Evolutionary conservation across 1,140 invertebrate species (phyloP).

Genomic region (Zaprionus inermis): DNA sequence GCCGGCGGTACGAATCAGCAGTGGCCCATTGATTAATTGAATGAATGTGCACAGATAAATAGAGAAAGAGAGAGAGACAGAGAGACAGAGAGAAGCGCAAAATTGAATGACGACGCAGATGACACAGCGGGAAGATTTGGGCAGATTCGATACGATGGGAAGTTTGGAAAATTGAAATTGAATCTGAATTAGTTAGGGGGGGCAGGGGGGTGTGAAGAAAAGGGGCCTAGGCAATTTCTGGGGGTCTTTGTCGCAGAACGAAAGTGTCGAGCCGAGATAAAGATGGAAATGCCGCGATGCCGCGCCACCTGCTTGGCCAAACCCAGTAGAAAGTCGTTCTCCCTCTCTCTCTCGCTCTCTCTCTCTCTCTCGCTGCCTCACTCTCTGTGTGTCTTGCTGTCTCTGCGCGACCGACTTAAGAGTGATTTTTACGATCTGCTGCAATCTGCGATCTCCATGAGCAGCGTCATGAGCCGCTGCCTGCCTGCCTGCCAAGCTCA

Average conservation of each 20-base stretch:
- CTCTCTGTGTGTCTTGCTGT: too few relatives aligned
- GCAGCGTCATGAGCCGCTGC: constrained; percentile 56
- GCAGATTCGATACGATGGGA: constrained; percentile 13
- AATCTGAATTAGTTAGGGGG: constrained; percentile 62
- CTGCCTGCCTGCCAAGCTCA: too few relatives aligned
- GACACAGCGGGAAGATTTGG: constrained; percentile 37
- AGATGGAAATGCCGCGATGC: neutral
- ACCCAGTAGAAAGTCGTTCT: constrained; percentile 1
- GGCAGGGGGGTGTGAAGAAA: too few relatives aligned
- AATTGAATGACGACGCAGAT: constrained; percentile 40
- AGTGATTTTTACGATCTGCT: constrained; percentile 27
- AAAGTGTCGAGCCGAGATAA: constrained; percentile 18
- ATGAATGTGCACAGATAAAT: constrained; percentile 17
- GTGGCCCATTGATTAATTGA: constrained; percentile 48
- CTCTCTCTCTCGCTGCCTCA: too few relatives aligned
- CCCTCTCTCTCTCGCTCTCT: neutral
- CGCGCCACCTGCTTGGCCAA: neutral
- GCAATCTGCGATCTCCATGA: constrained; percentile 31
- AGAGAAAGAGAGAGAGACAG: neutral
- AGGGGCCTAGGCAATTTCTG: constrained; percentile 43
- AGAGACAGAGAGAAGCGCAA: constrained; percentile 15
- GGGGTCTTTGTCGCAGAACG: constrained; percentile 65
- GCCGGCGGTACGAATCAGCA: constrained; percentile 37
- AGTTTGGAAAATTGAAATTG: constrained; percentile 24
- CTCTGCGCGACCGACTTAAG: constrained; percentile 3